Base-by-base conservation (phyloP, 2,797 vertebrate genomes). In the Thunnus albacares region DNA sequence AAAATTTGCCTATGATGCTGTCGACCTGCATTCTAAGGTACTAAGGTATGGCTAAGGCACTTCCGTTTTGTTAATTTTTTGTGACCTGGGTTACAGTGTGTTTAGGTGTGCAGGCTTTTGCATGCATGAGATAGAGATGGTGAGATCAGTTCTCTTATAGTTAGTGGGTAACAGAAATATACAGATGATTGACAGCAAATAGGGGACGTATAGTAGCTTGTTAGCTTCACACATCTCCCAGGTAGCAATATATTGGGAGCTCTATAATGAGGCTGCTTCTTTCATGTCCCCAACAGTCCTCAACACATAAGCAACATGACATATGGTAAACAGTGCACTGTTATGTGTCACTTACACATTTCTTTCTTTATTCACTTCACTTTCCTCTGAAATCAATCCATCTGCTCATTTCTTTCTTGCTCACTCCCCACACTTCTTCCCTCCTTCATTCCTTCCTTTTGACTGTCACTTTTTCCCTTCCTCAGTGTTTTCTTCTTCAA, bases 181-280 rank as follows among this genome's bases (percentile, higher is more conserved):
- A 68, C 60, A 22, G 41, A 64, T 65, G 79, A 83, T 41, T 71
- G 65, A 70, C 57, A 57, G 38, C 30, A 57, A 65, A 75, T 30
- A 20, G 12, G 5, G 30, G 41, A 47, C 10, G 33, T 8, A 17
- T 24, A 22, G 56, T 22, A 60, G 77, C 81, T 70, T 81, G 79
- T 89, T 89, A 81, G 47, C 75, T 41, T 64, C 62, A 67, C 82
- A 78, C 28, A 41, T 58, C 58, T 55, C 67, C 60, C 72, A 81
- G 82, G 75, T 87, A 88, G 22, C 66, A 77, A 69, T 56, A 64
- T 82, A 71, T 64, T 52, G 52, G 64, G 59, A 61, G 63, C 30
- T 84, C 82, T 47, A 65, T 86, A 89, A 86, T 82, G 85, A 88
- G 82, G 74, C 57, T 28, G 59, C 60, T 69, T 56, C 83, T 75